Evolutionary conservation across 2,797 vertebrate species (phyloP).

Genomic region (Hydrolagus colliei): DNA sequence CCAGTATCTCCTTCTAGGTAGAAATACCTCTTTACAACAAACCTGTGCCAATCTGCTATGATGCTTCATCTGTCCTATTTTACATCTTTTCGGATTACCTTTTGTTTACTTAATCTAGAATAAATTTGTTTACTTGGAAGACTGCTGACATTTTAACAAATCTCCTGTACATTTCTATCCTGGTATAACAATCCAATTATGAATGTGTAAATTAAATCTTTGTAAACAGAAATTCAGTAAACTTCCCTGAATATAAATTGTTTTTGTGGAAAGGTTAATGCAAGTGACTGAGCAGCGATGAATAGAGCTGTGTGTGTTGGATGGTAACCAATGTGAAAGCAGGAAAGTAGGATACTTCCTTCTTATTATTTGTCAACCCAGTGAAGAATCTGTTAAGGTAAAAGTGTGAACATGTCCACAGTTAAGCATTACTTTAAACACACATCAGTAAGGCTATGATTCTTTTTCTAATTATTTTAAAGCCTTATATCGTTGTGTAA

Average conservation of each 20-base stretch:
- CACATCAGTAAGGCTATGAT: neutral
- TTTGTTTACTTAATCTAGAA: neutral
- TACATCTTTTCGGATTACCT: neutral
- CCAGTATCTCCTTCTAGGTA: neutral
- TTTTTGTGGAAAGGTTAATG: neutral
- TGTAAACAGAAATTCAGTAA: constrained; percentile 1
- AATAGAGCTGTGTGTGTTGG: neutral
- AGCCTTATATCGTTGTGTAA: too few species aligned
- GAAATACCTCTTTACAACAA: neutral
- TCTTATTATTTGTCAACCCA: neutral
- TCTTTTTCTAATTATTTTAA: too few species aligned
- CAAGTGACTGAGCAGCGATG: neutral
- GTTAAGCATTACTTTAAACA: neutral
- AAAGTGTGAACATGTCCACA: neutral
- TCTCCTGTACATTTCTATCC: neutral
- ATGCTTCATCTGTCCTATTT: neutral
- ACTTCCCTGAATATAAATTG: neutral
- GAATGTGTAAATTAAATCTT: neutral
- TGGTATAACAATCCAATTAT: neutral
- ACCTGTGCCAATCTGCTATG: neutral
- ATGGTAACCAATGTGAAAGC: neutral
- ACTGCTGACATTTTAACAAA: neutral
- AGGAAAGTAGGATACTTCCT: neutral
- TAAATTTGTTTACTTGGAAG: neutral
- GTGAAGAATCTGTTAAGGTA: neutral